Evolutionary conservation across 2,888 invertebrate species (phyloP).

Genomic region (Aleiodes alternator): DNA sequence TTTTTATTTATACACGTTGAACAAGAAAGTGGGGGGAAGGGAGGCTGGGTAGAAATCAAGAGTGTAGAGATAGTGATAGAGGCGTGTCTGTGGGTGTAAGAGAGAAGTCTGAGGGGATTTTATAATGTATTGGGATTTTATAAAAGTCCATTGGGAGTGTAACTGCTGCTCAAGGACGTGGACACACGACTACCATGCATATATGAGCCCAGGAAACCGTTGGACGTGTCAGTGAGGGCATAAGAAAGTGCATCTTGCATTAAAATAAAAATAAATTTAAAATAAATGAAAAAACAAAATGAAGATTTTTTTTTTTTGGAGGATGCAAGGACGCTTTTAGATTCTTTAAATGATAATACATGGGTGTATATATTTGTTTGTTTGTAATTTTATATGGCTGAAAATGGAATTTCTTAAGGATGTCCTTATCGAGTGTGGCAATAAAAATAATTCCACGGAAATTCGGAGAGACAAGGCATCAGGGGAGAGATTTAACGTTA

Average conservation of each 20-base stretch:
- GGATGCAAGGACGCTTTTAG: background rate
- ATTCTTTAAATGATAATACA: background rate
- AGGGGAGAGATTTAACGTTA: conserved; percentile 1
- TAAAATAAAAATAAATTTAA: background rate
- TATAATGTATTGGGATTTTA: conserved; percentile 13
- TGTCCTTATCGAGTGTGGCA: conserved; percentile 27
- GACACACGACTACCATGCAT: background rate
- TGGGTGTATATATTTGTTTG: background rate
- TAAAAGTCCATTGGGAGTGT: conserved; percentile 13
- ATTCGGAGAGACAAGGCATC: background rate
- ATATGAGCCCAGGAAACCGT: conserved; percentile 68
- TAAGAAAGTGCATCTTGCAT: background rate
- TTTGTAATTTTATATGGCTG: conserved; percentile 7
- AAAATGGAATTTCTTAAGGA: conserved; percentile 30
- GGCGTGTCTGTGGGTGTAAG: conserved; percentile 65
- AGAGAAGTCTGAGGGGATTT: conserved; percentile 28
- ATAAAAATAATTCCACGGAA: conserved; percentile 15
- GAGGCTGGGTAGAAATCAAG: background rate
- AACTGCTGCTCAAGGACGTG: conserved; percentile 12
- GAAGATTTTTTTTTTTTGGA: too few species aligned
- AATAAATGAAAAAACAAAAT: background rate
- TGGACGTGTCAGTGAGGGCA: conserved; percentile 69
- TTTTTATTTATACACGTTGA: conserved; percentile 48
- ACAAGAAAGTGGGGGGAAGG: conserved; percentile 19
- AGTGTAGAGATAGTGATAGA: conserved; percentile 52